Conservation (phyloP, 2,797 vertebrate genomes). For the Echiichthys vipera region DNA sequence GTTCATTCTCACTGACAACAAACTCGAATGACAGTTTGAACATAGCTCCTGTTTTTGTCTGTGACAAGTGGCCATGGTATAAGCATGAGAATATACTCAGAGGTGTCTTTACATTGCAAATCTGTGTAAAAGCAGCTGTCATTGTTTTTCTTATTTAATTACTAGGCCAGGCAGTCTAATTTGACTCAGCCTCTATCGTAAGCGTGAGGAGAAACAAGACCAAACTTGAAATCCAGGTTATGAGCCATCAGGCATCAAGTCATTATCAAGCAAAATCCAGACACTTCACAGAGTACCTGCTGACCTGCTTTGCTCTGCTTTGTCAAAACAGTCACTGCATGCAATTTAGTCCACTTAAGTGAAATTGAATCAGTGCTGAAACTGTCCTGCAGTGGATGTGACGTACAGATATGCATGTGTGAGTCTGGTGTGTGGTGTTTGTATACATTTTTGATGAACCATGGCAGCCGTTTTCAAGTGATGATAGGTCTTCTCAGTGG, state of each 20-base stretch:
- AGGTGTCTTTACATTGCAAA: slow-evolving; percentile 7
- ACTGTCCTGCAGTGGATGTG: slow-evolving; percentile 32
- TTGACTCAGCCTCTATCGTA: slow-evolving; percentile 4
- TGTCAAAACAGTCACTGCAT: slow-evolving; percentile 23
- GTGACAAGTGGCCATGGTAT: slow-evolving; percentile 6
- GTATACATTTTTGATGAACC: slow-evolving; percentile 19
- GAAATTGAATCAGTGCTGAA: slow-evolving; percentile 13
- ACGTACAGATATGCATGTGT: slow-evolving; percentile 6
- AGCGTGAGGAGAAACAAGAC: slow-evolving; percentile 22
- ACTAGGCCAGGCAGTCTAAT: not conserved
- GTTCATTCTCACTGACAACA: slow-evolving; percentile 18
- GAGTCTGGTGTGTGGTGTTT: slow-evolving; percentile 22
- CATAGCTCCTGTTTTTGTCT: not conserved
- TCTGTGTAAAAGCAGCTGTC: slow-evolving; percentile 21
- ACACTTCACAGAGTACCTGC: slow-evolving; percentile 22
- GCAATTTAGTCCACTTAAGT: slow-evolving; percentile 18
- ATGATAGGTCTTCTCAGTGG: slow-evolving; percentile 35
- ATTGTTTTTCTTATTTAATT: not conserved
- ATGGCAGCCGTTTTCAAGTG: slow-evolving; percentile 66
- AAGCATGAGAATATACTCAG: not conserved
- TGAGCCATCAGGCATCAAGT: slow-evolving; percentile 8
- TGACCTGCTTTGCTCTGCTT: slow-evolving; percentile 28
- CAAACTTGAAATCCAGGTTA: slow-evolving; percentile 35
- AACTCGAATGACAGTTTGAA: slow-evolving; percentile 12
- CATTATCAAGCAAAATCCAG: slow-evolving; percentile 30